Base-by-base conservation (phyloP, 2,888 invertebrate genomes). In the Platerodrilus igneus region DNA sequence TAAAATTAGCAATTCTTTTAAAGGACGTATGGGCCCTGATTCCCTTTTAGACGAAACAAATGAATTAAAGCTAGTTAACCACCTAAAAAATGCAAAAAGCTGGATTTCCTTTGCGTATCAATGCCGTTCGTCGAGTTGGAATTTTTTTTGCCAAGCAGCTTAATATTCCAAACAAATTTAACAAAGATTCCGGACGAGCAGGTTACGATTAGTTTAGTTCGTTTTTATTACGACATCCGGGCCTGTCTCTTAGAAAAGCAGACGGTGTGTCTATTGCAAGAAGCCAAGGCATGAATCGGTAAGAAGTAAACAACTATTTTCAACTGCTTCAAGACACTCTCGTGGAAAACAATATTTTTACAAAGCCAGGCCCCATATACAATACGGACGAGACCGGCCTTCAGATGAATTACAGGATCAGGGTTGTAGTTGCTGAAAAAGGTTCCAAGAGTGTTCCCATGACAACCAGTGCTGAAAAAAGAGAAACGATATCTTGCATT, bases 401-500 rank as follows among this genome's bases (percentile, higher is more conserved):
- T 30, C 41, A 45, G 30, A 14, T 43, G 17, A 43, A 39, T 13
- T 43, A 43, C 31, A 17, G 45, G 45, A 32, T 48, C 33, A 51
- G 41, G 13, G 35, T 42, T 40, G 46, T 50, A 20, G 10, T 52
- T 27, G 48, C 52, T 9, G 41, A 33, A 42, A 54, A 51, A 34
- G 53, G 53, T 29, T 37, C 46, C 10, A 53, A 49, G 45, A 48
- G 48, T 25, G 49, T 51, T 29, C 20, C 22, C 26, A 33, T 33
- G 13, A 20, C 51, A 16, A 51, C 51, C 36, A 37, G 10, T n/a
- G n/a, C n/a, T n/a, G 48, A 55, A 48, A 51, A 48, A 32, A 33
- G 37, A 31, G 39, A 60, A 45, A 62, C 55, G 5, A 44, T 55
- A n/a, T 50, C 58, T 1, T 29, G 61, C 3, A 52, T 61, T 15